phyloP scores from a whole-genome alignment of 2,888 invertebrate genomes.

The Acrobeloides nanus region DNA sequence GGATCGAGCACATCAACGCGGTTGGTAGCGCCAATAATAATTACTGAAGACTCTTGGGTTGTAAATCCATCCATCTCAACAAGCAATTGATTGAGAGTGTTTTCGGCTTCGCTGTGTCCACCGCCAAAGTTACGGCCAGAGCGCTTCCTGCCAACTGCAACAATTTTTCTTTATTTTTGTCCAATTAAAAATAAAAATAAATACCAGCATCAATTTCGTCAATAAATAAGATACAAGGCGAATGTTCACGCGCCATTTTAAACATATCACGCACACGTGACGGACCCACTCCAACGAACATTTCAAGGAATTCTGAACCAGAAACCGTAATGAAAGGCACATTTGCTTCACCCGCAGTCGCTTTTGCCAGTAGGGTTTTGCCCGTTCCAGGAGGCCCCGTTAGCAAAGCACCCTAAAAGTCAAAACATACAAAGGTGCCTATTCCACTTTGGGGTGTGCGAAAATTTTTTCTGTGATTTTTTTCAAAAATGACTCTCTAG shows the following conservation, averaged over 20 bases:
- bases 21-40: constrained; percentile 97
- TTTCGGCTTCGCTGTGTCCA: constrained; percentile 95
- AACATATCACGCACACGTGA: constrained; percentile 79
- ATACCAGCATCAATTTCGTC: constrained; percentile 99
- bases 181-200: too few relatives aligned
- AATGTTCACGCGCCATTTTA: constrained; percentile 82
- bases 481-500: too few relatives aligned
- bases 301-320: constrained; percentile 93
- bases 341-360: constrained; percentile 86
- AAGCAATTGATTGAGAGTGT: constrained; percentile 92
- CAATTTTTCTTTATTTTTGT: too few relatives aligned
- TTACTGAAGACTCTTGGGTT: constrained; percentile 78
- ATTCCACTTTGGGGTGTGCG: too few relatives aligned
- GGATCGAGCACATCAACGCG: constrained; percentile 90
- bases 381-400: constrained; percentile 89
- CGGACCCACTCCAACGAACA: constrained; percentile 46
- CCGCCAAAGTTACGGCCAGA: constrained; percentile 66
- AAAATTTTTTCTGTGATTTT: too few relatives aligned
- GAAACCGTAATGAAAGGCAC: constrained; percentile 97
- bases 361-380: constrained; percentile 93
- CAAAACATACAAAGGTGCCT: too few relatives aligned
- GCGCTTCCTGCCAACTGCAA: constrained; percentile 61
- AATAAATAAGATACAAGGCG: constrained; percentile 95
- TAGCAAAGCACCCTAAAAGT: constrained; percentile 58
- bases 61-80: constrained; percentile 99